Base-by-base conservation (phyloP, 2,888 invertebrate species). In the Clostera curtula region DNA sequence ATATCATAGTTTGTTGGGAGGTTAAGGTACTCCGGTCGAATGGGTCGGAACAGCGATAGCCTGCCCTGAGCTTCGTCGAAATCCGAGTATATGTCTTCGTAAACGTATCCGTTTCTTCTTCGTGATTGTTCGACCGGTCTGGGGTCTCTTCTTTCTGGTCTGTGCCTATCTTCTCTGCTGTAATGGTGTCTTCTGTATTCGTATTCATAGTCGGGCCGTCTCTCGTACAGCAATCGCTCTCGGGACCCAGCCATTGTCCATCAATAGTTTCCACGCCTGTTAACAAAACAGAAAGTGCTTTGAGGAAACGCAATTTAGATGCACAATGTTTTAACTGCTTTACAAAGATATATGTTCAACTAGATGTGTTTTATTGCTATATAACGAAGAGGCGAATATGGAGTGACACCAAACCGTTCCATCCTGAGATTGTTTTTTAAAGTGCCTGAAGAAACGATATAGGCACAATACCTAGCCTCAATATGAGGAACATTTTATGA, bases 11-110 rank as follows among this genome's bases (percentile, higher is more conserved):
- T 57, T 1, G 75, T 62, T 2, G 76, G 79, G 29, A 85, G 56
- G 36, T 84, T 77, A 15, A 85, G 52, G 44, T 79, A 85, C 37
- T 85, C 84, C 1, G 83, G 83, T 52, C 79, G 67, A 31, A 85
- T 85, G 11, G 85, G 84, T 49, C 79, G 61, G 48, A 84, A 85
- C 15, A 85, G 49, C 3, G 85, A 85, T 10, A 85, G 31, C 1
- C 75, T 56, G 2, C 82, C 83, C 53, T 83, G 83, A 4, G 80
- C 79, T 53, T 82, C 83, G 25, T 83, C 83, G 40, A 79, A 83
- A 40, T 83, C 82, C 12, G 82, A 82, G 36, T 85, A 85, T 18
- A 84, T 80, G 39, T 85, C 85, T 63, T 85, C 85, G 43, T 74
- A 83, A 7, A 84, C 82, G 40, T 74, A 83, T 1, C 83, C 83